Percentiles rank a stretch among this genome's conserved stretches.
Evolutionary conservation across 2,797 vertebrate genomes (phyloP).

Genomic region (Enteromius treurensis): DNA sequence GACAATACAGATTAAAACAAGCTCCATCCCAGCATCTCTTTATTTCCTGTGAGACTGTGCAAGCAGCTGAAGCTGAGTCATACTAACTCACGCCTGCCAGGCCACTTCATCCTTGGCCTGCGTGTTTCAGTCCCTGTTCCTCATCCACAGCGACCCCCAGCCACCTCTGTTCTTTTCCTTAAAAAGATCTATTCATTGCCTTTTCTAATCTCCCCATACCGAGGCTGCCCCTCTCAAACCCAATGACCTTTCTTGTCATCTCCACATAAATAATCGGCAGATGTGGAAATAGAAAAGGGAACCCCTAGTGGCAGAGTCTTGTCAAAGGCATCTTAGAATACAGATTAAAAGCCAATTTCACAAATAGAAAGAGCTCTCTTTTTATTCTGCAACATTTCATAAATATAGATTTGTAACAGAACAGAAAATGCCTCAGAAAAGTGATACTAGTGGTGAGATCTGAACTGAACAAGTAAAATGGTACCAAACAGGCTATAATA

Average conservation of each 20-base stretch:
- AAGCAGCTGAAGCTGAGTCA: conserved; percentile 49
- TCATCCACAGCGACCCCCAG: conserved; percentile 23
- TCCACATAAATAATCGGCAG: conserved; percentile 4
- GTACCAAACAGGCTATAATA: too few relatives aligned
- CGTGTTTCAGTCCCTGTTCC: neutral
- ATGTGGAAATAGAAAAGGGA: conserved; percentile 33
- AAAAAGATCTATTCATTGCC: neutral
- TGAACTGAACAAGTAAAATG: too few relatives aligned
- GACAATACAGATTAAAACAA: conserved; percentile 41
- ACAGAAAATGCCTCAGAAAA: neutral
- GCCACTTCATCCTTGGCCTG: conserved; percentile 47
- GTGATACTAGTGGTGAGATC: too few relatives aligned
- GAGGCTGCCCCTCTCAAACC: conserved; percentile 46
- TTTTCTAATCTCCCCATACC: conserved; percentile 49
- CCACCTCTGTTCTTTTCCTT: conserved; percentile 3
- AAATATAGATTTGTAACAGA: conserved; percentile 4
- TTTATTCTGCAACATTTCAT: neutral
- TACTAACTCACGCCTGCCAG: conserved; percentile 22
- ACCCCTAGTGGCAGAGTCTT: conserved; percentile 61
- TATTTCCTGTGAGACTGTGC: neutral
- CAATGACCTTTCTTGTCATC: conserved; percentile 72
- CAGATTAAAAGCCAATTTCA: neutral
- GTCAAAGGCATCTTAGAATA: neutral
- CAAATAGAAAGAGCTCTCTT: neutral
- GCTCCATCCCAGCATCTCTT: conserved; percentile 1